A percentile compares a stretch with the other conserved stretches of the same genome.
Evolutionary conservation across 2,888 invertebrate genomes (phyloP).

Genomic region (Hemaris fuciformis): DNA sequence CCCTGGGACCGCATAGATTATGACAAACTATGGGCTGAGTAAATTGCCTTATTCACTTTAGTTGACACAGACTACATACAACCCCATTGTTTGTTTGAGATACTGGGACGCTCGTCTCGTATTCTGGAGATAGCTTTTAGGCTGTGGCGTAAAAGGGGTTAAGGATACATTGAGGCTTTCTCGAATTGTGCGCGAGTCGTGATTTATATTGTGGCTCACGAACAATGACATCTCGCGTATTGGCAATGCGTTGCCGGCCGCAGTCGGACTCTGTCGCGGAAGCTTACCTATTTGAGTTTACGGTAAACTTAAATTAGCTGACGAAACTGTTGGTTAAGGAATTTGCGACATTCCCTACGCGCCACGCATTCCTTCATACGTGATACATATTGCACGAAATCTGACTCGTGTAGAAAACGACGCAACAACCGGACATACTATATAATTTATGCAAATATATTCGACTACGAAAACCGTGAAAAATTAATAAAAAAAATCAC

Average conservation of each 20-base stretch:
- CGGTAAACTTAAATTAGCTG: slow-evolving; percentile 77
- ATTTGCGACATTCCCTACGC: slow-evolving; percentile 21
- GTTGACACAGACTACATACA: slow-evolving; percentile 27
- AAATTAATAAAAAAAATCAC: background rate
- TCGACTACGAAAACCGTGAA: background rate
- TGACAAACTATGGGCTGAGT: slow-evolving; percentile 13
- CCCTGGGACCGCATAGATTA: slow-evolving; percentile 30
- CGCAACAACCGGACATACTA: background rate
- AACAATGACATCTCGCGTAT: slow-evolving; percentile 66
- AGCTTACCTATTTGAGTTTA: slow-evolving; percentile 57
- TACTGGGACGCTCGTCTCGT: slow-evolving; percentile 17
- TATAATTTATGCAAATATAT: background rate
- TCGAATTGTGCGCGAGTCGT: slow-evolving; percentile 43
- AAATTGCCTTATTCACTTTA: slow-evolving; percentile 30
- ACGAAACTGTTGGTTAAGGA: slow-evolving; percentile 52
- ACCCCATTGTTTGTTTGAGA: slow-evolving; percentile 19
- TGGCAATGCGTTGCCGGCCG: slow-evolving; percentile 45
- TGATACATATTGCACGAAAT: background rate
- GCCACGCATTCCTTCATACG: background rate
- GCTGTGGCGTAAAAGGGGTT: slow-evolving; percentile 41
- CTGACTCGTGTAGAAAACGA: background rate
- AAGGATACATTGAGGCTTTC: slow-evolving; percentile 52
- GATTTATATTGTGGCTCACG: slow-evolving; percentile 77
- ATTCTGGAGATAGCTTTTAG: slow-evolving; percentile 24
- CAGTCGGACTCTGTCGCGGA: slow-evolving; percentile 56